Evolutionary conservation across 2,888 invertebrate species (phyloP).

Genomic region (Sminthurinus aureus): DNA sequence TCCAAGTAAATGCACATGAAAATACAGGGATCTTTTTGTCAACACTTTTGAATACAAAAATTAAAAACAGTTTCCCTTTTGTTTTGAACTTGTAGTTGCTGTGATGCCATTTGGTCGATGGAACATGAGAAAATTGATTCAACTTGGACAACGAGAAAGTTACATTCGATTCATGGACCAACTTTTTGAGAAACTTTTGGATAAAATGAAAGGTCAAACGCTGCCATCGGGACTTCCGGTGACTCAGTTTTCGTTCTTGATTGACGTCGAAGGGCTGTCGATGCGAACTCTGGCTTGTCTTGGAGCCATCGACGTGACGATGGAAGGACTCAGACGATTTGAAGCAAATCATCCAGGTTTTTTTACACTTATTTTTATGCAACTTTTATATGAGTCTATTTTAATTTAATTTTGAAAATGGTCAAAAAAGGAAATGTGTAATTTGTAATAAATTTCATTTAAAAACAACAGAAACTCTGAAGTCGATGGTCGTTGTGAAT

Average conservation of each 20-base stretch:
- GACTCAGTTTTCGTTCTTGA: conserved; percentile 21
- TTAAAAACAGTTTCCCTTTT: too few relatives aligned
- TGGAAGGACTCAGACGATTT: conserved; percentile 17
- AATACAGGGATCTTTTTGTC: too few relatives aligned
- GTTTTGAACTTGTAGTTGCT: background rate
- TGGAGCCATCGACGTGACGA: conserved; percentile 14
- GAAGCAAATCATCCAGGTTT: conserved; percentile 7
- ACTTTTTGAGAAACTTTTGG: conserved; percentile 18
- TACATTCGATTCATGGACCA: conserved; percentile 22
- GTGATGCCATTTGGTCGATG: conserved; percentile 7
- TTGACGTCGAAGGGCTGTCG: conserved; percentile 30
- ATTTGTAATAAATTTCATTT: too few relatives aligned
- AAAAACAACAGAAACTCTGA: too few relatives aligned
- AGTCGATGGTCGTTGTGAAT: background rate
- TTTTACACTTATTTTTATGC: background rate
- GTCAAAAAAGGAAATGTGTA: too few relatives aligned
- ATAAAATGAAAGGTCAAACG: conserved; percentile 12
- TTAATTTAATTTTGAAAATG: too few relatives aligned
- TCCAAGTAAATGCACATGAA: conserved; percentile 16
- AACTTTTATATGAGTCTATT: too few relatives aligned
- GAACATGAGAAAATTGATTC: conserved; percentile 30
- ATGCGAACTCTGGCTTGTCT: conserved; percentile 24
- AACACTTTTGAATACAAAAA: too few relatives aligned
- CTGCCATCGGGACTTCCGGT: background rate
- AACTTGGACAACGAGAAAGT: conserved; percentile 7